A percentile compares a stretch with the other conserved stretches of the same genome.
These are phyloP conservation scores for Saimiri boliviensis DNA, from an alignment of 2,113 vertebrate species.

Conservation along the genomic window DNA sequence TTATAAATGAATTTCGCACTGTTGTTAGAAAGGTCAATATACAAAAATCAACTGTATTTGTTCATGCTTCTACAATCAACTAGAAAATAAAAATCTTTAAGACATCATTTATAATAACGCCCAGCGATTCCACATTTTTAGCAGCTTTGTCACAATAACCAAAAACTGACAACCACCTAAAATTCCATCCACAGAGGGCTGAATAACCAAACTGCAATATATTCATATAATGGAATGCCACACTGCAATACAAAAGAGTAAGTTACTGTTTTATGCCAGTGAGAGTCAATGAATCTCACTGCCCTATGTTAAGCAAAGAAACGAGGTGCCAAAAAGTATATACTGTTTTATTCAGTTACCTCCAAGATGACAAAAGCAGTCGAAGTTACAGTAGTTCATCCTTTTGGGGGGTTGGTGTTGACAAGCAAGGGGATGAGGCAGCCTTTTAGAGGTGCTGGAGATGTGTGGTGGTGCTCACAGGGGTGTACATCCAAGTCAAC, in stretches of 20 bases:
- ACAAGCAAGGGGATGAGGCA: neutral
- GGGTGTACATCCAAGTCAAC: neutral
- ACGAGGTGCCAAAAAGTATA: neutral
- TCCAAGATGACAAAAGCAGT: neutral
- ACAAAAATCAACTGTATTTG: neutral
- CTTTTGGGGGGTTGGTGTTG: neutral
- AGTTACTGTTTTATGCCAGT: neutral
- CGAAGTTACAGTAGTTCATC: neutral
- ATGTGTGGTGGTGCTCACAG: neutral
- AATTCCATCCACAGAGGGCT: neutral
- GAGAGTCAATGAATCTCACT: neutral
- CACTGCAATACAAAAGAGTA: neutral
- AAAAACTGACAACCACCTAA: neutral
- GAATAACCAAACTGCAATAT: neutral
- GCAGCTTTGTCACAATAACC: neutral
- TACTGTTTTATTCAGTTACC: neutral
- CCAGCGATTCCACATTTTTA: neutral
- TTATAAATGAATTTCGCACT: neutral
- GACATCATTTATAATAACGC: neutral
- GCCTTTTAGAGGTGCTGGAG: neutral
- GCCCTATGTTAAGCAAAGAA: neutral
- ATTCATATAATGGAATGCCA: neutral
- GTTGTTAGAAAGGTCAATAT: neutral
- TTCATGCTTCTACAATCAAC: too few relatives aligned
- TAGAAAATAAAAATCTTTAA: too few relatives aligned